Base-by-base conservation (phyloP, 2,113 vertebrate genomes). In the Rhinoptilus africanus region DNA sequence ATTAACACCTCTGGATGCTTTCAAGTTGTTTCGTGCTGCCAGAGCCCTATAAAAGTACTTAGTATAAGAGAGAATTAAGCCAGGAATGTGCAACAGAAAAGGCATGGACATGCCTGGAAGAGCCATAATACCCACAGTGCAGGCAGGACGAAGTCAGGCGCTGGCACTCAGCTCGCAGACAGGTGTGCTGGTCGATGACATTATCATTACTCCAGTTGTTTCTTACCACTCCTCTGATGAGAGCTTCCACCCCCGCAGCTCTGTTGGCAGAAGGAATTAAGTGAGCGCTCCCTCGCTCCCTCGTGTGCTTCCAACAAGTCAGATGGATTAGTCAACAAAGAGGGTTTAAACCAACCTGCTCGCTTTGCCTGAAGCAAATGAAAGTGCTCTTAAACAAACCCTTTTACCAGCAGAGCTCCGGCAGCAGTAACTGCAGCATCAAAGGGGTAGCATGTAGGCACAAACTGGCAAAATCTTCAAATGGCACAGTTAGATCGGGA, bases 201-300 rank as follows among this genome's bases (percentile, higher is more conserved):
- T 28, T 53, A 67, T 71, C 14, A 0, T 60, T 91, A 91, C 32
- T 75, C 62, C 80, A 89, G 84, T 48, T 85, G 86, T 75, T 96
- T 81, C 84, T 41, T 41, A 89, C 69, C 73, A 28, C 57, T 91
- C 89, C 68, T 86, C 66, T 82, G 68, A 64, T 0, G 45, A 93
- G 83, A 84, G 64, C 28, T 96, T 94, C 89, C 81, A 91, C 89
- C 80, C 93, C 84, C 32, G 6, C 87, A 94, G 91, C 69, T 85
- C 94, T 91, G 87, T 53, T 96, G 95, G 93, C 91, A 96, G 67
- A 89, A 91, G 53, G 81, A 95, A 95, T 75, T 91, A 80, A 63
- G 47, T 3, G 48, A 94, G 89, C 4, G 0, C 41, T 96, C 88
- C 79, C 91, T 93, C 4, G 0, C 41, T 96, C 88, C 79, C 91